Base-by-base conservation (phyloP, 2,888 invertebrate genomes). In the Lithophane leautieri region DNA sequence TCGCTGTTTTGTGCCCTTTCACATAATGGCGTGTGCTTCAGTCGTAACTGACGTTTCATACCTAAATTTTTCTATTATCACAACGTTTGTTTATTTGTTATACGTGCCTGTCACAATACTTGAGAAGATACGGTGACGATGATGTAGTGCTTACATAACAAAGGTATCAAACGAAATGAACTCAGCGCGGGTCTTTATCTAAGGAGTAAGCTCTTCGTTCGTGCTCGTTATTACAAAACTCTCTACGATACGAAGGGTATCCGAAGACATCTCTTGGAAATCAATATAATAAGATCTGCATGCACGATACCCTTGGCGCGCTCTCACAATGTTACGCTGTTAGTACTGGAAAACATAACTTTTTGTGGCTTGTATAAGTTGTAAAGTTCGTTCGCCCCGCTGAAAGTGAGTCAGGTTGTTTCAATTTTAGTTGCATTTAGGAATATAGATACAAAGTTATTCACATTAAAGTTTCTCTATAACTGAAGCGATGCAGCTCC, bases 1-100 rank as follows among this genome's bases (percentile, higher is more conserved):
- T 90, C 86, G 88, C 84, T 86, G 83, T 86, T 84, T 84, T 87
- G 84, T 86, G 85, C 87, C 88, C 85, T 90, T 90, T 89, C 85
- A 89, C 80, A 88, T 86, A 87, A 88, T 90, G 80, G 87, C 88
- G 83, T 88, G 87, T 81, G 82, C 72, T 86, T 83, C 76, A 87
- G 86, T 81, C 78, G 77, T 85, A 66, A 79, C 76, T 82, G 80
- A 84, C 80, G 83, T 82, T 87, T 81, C 75, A 76, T 81, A 78
- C 79, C 81, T 63, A 86, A 86, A 80, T 86, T 87, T 89, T 88
- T 84, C 80, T 73, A 77, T 73, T 76, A 82, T 77, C 73, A 70
- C 74, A 62, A 62, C 75, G 79, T 82, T 82, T 82, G 71, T 81
- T 82, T 78, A 82, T 80, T 80, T 75, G 69, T 73, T 83, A 76